Conservation (phyloP, 2,888 invertebrate genomes). For the Bombylius discolor region DNA sequence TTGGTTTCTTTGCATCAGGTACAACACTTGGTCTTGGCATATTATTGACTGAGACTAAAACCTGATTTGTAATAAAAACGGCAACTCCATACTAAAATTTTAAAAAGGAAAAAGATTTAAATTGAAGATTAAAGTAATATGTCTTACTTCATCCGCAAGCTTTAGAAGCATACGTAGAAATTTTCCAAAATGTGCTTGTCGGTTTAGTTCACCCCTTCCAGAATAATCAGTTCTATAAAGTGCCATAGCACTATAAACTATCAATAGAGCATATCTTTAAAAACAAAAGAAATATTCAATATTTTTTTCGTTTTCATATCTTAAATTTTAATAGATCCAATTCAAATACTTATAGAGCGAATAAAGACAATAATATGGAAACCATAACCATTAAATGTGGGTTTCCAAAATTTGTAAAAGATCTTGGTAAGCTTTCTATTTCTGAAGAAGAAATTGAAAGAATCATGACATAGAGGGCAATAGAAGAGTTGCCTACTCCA, state of each 20-base stretch:
- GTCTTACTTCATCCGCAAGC: conserved; percentile 79
- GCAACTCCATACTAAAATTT: conserved; percentile 88
- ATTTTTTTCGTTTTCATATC: not conserved
- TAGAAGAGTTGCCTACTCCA: too few relatives aligned
- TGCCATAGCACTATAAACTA: conserved; percentile 95
- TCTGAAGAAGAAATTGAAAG: too few relatives aligned
- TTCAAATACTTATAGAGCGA: too few relatives aligned
- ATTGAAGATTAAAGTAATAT: not conserved
- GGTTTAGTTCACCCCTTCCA: conserved; percentile 86
- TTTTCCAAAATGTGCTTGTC: conserved; percentile 88
- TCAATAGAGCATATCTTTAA: conserved; percentile 76
- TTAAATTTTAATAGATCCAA: not conserved
- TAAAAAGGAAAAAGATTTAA: not conserved
- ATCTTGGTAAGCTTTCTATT: too few relatives aligned
- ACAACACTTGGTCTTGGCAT: conserved; percentile 35
- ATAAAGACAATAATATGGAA: too few relatives aligned
- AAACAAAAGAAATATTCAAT: not conserved
- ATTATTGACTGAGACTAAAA: conserved; percentile 95
- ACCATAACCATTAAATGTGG: too few relatives aligned
- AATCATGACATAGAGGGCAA: too few relatives aligned
- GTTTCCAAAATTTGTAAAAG: too few relatives aligned
- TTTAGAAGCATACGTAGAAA: conserved; percentile 85
- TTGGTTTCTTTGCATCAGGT: conserved; percentile 96
- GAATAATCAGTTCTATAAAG: conserved; percentile 91
- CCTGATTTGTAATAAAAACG: conserved; percentile 97